Base-by-base conservation (phyloP, 1,140 invertebrate genomes). In the Brachionus rotundiformis region DNA sequence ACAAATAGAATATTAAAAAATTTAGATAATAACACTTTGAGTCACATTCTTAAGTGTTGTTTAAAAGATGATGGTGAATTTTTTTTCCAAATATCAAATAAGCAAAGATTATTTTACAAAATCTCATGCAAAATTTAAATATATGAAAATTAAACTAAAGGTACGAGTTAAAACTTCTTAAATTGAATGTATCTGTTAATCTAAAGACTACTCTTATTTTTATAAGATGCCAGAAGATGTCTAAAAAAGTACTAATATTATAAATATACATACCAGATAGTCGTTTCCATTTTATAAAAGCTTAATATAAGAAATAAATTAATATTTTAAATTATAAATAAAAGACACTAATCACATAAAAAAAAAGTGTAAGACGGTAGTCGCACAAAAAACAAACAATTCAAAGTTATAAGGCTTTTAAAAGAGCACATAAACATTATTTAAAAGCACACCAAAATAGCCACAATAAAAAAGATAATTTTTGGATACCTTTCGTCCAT, bases 401-500 rank as follows among this genome's bases (percentile, higher is more conserved):
- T 63, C 16, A 63, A 8, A 63, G n/a, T n/a, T n/a, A n/a, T n/a
- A 33, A 27, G 23, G n/a, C 13, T 31, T 63, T 63, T 13, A 23
- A 29, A n/a, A 19, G 13, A 29, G 25, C 61, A 29, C 25, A 63
- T 63, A 29, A 63, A 63, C 29, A 31, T 1, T 8, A 27, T 8
- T 3, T 7, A 39, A 3, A 68, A 68, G 61, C 10, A 63, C 13
- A 63, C 59, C n/a, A n/a, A 63, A 0, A 63, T 16, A 29, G 4
- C 3, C 19, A 29, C 59, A 29, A 1, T 27, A 16, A 31, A 63
- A 13, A 63, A 11, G 10, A 63, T 8, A 63, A 27, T 29, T 29
- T 33, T 68, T 16, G 44, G 7, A 54, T 59, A 81, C 79, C 79
- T 65, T 81, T 81, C n/a, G 79, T 81, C 79, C 79, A 81, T 6